phyloP scores from a whole-genome alignment of 1,140 invertebrate genomes.

The Lepidostoma basale region DNA sequence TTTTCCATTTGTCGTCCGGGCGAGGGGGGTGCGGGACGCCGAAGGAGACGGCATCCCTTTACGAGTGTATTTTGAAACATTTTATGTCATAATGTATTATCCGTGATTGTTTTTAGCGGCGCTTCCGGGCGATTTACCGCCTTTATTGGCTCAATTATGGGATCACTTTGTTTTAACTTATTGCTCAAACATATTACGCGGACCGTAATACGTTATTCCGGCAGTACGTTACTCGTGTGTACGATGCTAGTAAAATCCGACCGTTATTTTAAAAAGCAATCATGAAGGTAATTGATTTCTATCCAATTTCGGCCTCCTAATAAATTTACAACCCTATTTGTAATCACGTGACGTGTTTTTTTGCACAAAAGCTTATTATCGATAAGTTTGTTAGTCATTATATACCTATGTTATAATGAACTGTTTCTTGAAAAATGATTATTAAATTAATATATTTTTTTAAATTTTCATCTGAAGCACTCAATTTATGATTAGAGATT shows the following conservation, averaged over 20 bases:
- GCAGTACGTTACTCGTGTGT: not conserved
- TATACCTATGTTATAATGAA: too few relatives aligned
- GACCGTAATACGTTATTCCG: not conserved
- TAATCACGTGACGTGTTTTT: too few relatives aligned
- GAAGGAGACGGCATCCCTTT: slow-evolving; percentile 23
- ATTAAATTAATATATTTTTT: too few relatives aligned
- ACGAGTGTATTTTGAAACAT: slow-evolving; percentile 37
- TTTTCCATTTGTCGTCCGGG: slow-evolving; percentile 39
- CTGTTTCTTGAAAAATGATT: too few relatives aligned
- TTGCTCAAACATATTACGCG: not conserved
- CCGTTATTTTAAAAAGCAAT: not conserved
- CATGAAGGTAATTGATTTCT: not conserved
- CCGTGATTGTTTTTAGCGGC: slow-evolving; percentile 40
- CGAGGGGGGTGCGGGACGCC: not conserved
- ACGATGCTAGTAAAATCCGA: too few relatives aligned
- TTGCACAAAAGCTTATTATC: too few relatives aligned
- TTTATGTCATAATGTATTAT: slow-evolving; percentile 41
- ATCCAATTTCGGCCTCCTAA: not conserved
- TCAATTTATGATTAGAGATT: too few relatives aligned
- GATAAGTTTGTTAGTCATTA: too few relatives aligned
- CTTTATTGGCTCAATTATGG: slow-evolving; percentile 35
- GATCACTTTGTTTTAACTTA: slow-evolving; percentile 26
- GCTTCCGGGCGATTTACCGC: slow-evolving; percentile 30
- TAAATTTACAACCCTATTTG: not conserved
- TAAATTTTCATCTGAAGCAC: too few relatives aligned